A percentile compares a stretch with the other conserved stretches of the same genome.
phyloP scores from a whole-genome alignment of 2,113 vertebrate genomes.

The Hydrolagus affinis region DNA sequence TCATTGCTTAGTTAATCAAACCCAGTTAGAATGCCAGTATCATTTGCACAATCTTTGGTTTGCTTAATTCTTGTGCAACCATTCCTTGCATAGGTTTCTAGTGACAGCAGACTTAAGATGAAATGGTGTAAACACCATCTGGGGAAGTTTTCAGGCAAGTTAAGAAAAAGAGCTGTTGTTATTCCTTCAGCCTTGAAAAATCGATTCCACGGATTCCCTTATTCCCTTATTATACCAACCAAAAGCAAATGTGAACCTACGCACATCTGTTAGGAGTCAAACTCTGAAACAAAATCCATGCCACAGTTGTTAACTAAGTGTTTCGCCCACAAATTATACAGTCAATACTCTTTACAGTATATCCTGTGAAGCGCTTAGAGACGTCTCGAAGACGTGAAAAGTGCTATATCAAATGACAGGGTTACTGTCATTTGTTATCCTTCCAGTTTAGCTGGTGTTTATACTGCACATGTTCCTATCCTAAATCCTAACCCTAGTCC shows the following conservation, averaged over 20 bases:
- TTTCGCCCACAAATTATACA: no score
- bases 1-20: background rate
- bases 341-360: no score
- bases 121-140: background rate
- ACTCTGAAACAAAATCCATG: constrained; percentile 5
- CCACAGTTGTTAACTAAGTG: background rate
- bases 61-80: background rate
- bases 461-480: no score
- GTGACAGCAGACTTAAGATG: background rate
- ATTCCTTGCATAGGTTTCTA: background rate
- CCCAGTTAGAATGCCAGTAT: background rate
- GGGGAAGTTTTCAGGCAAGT: background rate
- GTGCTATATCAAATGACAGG: no score
- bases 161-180: background rate
- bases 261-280: constrained; percentile 8
- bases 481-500: no score
- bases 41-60: background rate
- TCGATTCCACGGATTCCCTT: background rate
- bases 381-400: no score
- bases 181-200: constrained; percentile 2
- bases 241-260: background rate
- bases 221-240: background rate
- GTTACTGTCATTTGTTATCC: no score
- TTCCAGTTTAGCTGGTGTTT: no score
- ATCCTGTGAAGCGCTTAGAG: no score